These are phyloP conservation scores for Whitmania pigra DNA, from an alignment of 1,140 invertebrate genomes.

Conservation along the genomic window DNA sequence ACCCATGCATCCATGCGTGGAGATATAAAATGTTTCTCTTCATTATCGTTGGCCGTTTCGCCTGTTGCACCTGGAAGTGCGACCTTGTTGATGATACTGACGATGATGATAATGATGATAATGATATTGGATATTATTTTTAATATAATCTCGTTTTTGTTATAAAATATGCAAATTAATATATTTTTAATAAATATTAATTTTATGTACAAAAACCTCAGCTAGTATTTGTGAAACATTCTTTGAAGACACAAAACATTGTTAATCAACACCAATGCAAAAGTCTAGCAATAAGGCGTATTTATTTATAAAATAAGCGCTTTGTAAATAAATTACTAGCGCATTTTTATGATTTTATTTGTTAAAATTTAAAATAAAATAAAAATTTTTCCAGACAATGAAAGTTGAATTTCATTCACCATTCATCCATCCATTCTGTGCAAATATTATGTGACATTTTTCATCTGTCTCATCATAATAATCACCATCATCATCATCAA, in stretches of 20 bases:
- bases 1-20: too few relatives aligned
- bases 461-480: not conserved
- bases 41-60: not conserved
- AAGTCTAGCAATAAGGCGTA: too few relatives aligned
- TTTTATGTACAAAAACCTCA: not conserved
- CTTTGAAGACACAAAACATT: too few relatives aligned
- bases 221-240: not conserved
- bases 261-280: too few relatives aligned
- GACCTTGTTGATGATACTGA: too few relatives aligned
- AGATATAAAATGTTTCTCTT: not conserved
- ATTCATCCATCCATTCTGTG: not conserved
- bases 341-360: too few relatives aligned
- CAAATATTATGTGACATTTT: not conserved
- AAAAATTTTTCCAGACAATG: not conserved
- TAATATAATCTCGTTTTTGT: not conserved
- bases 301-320: too few relatives aligned
- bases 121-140: not conserved
- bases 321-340: too few relatives aligned
- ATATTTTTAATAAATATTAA: too few relatives aligned
- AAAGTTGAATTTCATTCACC: not conserved
- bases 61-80: too few relatives aligned
- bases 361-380: too few relatives aligned
- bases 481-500: not conserved
- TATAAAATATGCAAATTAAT: not conserved
- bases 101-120: too few relatives aligned